phyloP scores from a whole-genome alignment of 2,797 vertebrate species.

The Lemur catta region DNA sequence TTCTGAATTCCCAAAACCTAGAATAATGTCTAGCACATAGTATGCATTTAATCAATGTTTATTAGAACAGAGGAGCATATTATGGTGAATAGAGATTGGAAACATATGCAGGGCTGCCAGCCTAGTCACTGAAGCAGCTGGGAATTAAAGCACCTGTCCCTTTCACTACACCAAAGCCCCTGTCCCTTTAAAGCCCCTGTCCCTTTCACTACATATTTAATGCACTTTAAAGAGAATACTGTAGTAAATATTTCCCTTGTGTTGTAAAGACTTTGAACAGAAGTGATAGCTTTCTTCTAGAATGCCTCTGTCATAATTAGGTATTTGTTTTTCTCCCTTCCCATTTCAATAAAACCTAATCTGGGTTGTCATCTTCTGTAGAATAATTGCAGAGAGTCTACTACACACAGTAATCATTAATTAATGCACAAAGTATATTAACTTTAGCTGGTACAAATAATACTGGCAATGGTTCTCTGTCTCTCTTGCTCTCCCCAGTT shows the following conservation, averaged over 20 bases:
- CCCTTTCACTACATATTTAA: neutral
- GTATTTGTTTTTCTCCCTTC: constrained; percentile 39
- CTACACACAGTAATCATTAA: neutral
- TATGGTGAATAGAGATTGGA: neutral
- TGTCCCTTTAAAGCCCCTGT: neutral
- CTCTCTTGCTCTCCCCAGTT: neutral
- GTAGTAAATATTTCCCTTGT: neutral
- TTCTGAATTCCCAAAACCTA: neutral
- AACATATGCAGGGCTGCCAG: neutral
- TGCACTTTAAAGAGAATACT: neutral
- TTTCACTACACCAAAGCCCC: neutral
- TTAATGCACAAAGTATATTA: neutral
- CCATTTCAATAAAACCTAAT: constrained; percentile 30
- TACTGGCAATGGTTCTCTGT: neutral
- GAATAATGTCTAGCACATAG: neutral
- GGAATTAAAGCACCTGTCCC: neutral
- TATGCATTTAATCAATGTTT: neutral
- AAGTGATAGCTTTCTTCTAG: neutral
- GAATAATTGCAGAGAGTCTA: neutral
- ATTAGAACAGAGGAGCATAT: neutral
- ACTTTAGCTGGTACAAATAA: neutral
- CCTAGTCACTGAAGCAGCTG: neutral
- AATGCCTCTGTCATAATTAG: neutral
- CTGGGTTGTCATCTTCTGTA: constrained; percentile 2
- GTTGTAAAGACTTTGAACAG: neutral